phyloP scores from a whole-genome alignment of 2,797 vertebrate genomes.

The Lerista edwardsae region DNA sequence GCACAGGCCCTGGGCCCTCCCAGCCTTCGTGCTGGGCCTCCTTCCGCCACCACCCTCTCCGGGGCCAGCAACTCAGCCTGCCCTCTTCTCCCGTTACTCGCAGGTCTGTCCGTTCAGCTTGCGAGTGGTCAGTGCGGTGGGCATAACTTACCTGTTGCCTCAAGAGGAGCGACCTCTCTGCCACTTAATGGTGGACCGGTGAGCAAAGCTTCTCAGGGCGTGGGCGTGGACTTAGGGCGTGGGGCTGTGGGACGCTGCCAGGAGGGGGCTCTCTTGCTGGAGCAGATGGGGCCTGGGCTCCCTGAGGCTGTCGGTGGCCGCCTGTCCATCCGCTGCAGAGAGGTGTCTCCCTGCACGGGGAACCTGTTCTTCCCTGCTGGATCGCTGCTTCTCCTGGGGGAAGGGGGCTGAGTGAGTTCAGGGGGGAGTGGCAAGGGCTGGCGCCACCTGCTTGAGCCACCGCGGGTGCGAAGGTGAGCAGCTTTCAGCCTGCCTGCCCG shows the following conservation, averaged over 20 bases:
- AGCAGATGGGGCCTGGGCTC: not conserved
- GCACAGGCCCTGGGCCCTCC: not conserved
- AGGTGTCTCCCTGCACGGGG: too few species aligned
- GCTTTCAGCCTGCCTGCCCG: too few species aligned
- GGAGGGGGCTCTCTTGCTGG: not conserved
- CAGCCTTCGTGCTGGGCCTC: too few species aligned
- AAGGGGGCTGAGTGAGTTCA: not conserved
- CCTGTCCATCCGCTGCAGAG: not conserved
- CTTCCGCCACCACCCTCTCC: too few species aligned
- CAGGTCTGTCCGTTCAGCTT: constrained; percentile 97
- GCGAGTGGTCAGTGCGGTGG: constrained; percentile 95
- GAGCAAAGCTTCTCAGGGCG: not conserved
- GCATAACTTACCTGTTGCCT: constrained; percentile 96
- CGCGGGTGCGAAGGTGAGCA: too few species aligned
- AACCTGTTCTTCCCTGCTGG: too few species aligned
- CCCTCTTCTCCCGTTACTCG: fast-evolving
- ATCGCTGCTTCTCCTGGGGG: not conserved
- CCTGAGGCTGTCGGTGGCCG: not conserved
- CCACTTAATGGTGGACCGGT: constrained; percentile 97
- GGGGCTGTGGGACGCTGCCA: not conserved
- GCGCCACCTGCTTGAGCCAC: too few species aligned
- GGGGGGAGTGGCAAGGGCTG: too few species aligned
- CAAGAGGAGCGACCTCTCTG: constrained; percentile 96
- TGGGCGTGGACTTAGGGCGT: fast-evolving
- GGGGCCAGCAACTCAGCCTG: not conserved